Base-by-base conservation (phyloP, 2,888 invertebrate genomes). In the Tanypteryx hageni region DNA sequence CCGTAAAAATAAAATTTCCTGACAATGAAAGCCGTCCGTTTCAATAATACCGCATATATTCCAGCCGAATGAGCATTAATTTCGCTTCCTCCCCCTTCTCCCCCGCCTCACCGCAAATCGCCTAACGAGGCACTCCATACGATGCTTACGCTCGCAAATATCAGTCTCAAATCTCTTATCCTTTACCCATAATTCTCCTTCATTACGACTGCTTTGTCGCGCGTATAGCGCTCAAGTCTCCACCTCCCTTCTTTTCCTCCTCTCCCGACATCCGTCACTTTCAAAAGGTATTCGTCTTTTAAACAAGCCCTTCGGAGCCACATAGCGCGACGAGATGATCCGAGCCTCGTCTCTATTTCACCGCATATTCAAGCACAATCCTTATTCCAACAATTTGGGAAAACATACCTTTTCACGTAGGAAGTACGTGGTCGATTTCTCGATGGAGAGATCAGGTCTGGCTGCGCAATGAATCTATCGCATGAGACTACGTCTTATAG, bases 11-110 rank as follows among this genome's bases (percentile, higher is more conserved):
- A 68, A 68, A 68, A 68, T 8, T 18, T 5, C 68, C 22, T 22
- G 8, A n/a, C 68, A 68, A 68, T 14, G 64, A 9, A 14, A 10
- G 14, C 68, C 8, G 68, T 10, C 68, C 22, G 18, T 68, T 68
- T 68, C 2, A 68, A 68, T 68, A 68, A 68, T n/a, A 18, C n/a
- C 68, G 68, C 68, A 68, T 68, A 68, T n/a, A 68, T 68, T 68
- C 10, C 11, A 18, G 68, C 11, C 68, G 68, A 68, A 18, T 18
- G n/a, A 18, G 68, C 68, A 68, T 68, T 68, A 10, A 68, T 68
- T 68, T 68, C 68, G 68, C n/a, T 68, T 44, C 5, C 44, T 44
- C 44, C 44, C 5, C 5, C 44, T 44, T n/a, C 68, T 68, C 68
- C 68, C 68, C 18, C n/a, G 68, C 44, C 44, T 44, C 44, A 44